These are phyloP conservation scores for Cheumatopsyche charites DNA, from an alignment of 1,140 invertebrate genomes.

Conservation along the genomic window DNA sequence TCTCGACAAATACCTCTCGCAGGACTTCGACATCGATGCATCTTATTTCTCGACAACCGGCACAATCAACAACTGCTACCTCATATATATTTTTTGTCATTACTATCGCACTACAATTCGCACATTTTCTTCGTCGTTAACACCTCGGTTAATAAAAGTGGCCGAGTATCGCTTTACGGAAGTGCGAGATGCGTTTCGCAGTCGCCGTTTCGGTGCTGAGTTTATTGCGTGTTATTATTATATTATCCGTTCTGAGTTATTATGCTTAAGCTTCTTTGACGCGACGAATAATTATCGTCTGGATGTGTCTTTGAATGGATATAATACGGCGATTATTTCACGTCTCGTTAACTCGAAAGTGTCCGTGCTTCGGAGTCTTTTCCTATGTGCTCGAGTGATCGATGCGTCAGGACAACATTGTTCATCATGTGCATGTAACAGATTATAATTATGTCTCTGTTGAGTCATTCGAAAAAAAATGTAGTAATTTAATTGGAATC, in stretches of 20 bases:
- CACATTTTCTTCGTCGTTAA: neutral
- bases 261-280: no score
- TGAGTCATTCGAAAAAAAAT: neutral
- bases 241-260: neutral
- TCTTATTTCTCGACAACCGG: no score
- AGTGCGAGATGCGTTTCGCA: neutral
- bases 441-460: conserved; percentile 8
- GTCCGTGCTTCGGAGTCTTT: no score
- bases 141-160: neutral
- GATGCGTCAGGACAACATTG: conserved; percentile 14
- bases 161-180: conserved; percentile 7
- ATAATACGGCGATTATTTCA: no score
- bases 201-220: conserved; percentile 10
- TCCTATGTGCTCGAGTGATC: neutral
- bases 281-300: no score
- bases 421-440: conserved; percentile 15
- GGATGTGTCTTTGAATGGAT: no score
- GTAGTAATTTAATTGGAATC: neutral
- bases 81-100: no score
- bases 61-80: no score
- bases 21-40: neutral
- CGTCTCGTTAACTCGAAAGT: no score
- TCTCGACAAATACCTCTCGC: neutral
- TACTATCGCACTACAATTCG: no score
- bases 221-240: conserved; percentile 11